Conservation (phyloP, 2,888 invertebrate genomes). For the Drosophila ochracea region DNA sequence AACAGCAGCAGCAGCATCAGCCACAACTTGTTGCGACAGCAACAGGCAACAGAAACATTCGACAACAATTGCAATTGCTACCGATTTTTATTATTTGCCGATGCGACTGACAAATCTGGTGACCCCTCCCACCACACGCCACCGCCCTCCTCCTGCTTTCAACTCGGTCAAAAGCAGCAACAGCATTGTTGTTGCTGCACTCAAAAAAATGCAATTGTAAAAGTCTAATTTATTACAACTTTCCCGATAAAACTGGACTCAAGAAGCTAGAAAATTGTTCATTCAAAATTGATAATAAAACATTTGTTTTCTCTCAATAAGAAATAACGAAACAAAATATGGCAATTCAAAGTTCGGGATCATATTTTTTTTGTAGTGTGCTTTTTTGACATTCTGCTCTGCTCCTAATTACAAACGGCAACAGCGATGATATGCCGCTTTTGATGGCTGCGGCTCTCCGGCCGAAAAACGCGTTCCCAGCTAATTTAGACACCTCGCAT, state of each 20-base stretch:
- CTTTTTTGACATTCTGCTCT: slow-evolving; percentile 58
- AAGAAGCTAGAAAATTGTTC: not conserved
- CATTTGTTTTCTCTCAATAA: not conserved
- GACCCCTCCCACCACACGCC: slow-evolving; percentile 8
- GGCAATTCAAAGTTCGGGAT: not conserved
- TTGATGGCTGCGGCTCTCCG: slow-evolving; percentile 69
- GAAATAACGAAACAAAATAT: not conserved
- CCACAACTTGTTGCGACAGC: slow-evolving; percentile 11
- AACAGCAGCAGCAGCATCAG: slow-evolving; percentile 13
- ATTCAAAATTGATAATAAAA: not conserved
- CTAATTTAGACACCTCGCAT: slow-evolving; percentile 81
- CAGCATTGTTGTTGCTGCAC: slow-evolving; percentile 30
- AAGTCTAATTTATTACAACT: not conserved
- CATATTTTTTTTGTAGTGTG: not conserved
- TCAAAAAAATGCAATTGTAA: not conserved
- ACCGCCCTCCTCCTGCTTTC: not conserved
- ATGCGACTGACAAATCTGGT: slow-evolving; percentile 40
- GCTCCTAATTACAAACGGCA: slow-evolving; percentile 65
- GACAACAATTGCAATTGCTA: slow-evolving; percentile 80
- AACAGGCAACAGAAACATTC: slow-evolving; percentile 49
- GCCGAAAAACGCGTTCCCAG: slow-evolving; percentile 78
- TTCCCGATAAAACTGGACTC: not conserved
- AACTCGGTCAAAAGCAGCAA: not conserved
- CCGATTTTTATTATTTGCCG: slow-evolving; percentile 76
- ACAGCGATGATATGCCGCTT: slow-evolving; percentile 63